phyloP scores from a whole-genome alignment of 2,113 vertebrate species.

The Elephas maximus region DNA sequence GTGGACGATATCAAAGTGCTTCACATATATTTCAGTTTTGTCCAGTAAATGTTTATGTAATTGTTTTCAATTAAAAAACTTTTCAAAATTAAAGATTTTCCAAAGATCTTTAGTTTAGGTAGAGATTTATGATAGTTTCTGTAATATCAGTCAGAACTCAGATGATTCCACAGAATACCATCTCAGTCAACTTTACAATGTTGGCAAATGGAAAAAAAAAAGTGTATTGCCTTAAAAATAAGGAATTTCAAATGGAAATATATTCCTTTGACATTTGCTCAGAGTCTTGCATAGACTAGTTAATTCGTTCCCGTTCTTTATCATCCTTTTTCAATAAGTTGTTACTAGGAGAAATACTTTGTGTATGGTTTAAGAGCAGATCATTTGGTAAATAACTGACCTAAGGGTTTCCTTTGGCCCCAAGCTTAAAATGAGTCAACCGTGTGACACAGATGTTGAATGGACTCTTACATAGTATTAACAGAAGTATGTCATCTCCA shows the following conservation, averaged over 20 bases:
- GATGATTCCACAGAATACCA: not conserved
- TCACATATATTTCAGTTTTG: conserved; percentile 84
- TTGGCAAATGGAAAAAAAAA: not conserved
- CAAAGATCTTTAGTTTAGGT: not conserved
- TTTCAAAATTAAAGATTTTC: conserved; percentile 44
- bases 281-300: not conserved
- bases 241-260: conserved; percentile 40
- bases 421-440: conserved; percentile 40
- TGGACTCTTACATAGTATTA: not conserved
- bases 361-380: not conserved
- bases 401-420: conserved; percentile 41
- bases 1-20: conserved; percentile 74
- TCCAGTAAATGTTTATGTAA: conserved; percentile 79
- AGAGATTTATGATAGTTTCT: not conserved
- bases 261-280: conserved; percentile 18
- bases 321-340: not conserved
- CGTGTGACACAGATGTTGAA: conserved; percentile 6
- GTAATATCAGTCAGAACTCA: not conserved
- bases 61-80: conserved; percentile 83
- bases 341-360: not conserved
- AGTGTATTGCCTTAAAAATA: not conserved
- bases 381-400: conserved; percentile 46
- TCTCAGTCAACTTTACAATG: conserved; percentile 6
- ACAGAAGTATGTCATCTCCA: not conserved
- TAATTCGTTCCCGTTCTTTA: not conserved